These are phyloP conservation scores for Mycetomoellerius zeteki DNA, from an alignment of 1,140 invertebrate genomes.

Conservation along the genomic window DNA sequence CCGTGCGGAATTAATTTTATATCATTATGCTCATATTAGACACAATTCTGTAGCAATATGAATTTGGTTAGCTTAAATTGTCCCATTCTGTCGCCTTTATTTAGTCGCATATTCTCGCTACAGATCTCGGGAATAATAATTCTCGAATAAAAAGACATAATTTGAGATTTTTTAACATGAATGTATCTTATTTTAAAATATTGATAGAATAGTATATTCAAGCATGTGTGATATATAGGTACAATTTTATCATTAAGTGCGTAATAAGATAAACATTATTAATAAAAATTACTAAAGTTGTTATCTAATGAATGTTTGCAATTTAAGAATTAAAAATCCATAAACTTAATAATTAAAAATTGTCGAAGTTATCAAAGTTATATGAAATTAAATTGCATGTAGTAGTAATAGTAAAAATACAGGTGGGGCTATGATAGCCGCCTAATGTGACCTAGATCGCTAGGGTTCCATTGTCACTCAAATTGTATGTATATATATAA, in stretches of 20 bases:
- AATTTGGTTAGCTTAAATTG: slow-evolving; percentile 39
- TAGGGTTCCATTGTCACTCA: too few species aligned
- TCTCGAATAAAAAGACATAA: slow-evolving; percentile 25
- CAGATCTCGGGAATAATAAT: slow-evolving; percentile 40
- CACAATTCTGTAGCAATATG: slow-evolving; percentile 13
- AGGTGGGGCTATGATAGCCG: too few species aligned
- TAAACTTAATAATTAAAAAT: background rate
- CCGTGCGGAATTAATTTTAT: slow-evolving; percentile 19
- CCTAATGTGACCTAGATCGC: too few species aligned
- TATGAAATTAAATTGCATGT: background rate
- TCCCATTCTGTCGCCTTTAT: slow-evolving; percentile 28
- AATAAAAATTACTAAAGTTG: background rate
- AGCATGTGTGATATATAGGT: background rate
- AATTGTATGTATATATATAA: too few species aligned
- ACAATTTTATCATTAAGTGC: background rate
- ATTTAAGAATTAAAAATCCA: background rate
- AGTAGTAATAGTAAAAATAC: too few species aligned
- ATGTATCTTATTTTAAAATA: slow-evolving; percentile 19
- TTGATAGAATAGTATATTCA: slow-evolving; percentile 8
- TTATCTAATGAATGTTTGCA: background rate
- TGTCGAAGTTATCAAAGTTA: background rate
- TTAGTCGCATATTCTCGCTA: slow-evolving; percentile 11
- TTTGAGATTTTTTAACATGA: slow-evolving; percentile 44
- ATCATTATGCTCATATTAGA: slow-evolving; percentile 20
- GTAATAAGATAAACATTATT: background rate